Percentiles rank a stretch among this genome's conserved stretches.
Conservation (phyloP, 2,888 invertebrate species). For the Machimus rusticus region DNA sequence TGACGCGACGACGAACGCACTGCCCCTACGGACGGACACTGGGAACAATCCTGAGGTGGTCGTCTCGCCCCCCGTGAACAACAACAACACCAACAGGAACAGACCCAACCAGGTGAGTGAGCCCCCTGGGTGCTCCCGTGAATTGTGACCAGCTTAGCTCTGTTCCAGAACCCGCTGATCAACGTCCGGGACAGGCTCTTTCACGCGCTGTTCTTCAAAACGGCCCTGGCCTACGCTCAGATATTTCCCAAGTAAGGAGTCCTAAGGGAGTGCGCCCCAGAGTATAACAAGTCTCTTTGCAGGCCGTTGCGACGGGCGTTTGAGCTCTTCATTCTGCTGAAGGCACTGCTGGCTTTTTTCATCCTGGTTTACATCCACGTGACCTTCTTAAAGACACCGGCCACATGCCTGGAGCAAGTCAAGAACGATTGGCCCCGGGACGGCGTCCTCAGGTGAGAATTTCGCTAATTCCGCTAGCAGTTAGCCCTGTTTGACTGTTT, state of each 20-base stretch:
- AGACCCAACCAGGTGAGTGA: constrained; percentile 16
- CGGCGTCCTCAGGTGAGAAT: constrained; percentile 75
- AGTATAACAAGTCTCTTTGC: constrained; percentile 20
- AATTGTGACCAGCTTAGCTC: background rate
- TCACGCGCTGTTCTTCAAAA: constrained; percentile 92
- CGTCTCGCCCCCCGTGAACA: constrained; percentile 40
- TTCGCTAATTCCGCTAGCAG: background rate
- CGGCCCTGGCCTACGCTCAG: constrained; percentile 90
- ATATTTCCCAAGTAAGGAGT: constrained; percentile 80
- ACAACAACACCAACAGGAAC: constrained; percentile 22
- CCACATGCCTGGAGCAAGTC: constrained; percentile 90
- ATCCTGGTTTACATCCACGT: constrained; percentile 94
- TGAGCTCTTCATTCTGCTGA: constrained; percentile 61
- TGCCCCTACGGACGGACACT: constrained; percentile 32
- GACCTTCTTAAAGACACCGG: constrained; percentile 90
- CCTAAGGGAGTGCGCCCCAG: constrained; percentile 59
- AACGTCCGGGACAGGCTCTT: constrained; percentile 91
- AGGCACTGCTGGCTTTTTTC: constrained; percentile 86
- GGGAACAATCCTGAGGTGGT: constrained; percentile 41
- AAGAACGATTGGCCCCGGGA: constrained; percentile 92
- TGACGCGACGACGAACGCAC: constrained; percentile 44
- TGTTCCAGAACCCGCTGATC: constrained; percentile 75
- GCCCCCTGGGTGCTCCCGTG: background rate
- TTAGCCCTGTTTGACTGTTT: background rate
- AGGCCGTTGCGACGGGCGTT: constrained; percentile 57